These are phyloP conservation scores for Syngnathus rostellatus DNA, from an alignment of 2,797 vertebrate genomes.

Conservation along the genomic window DNA sequence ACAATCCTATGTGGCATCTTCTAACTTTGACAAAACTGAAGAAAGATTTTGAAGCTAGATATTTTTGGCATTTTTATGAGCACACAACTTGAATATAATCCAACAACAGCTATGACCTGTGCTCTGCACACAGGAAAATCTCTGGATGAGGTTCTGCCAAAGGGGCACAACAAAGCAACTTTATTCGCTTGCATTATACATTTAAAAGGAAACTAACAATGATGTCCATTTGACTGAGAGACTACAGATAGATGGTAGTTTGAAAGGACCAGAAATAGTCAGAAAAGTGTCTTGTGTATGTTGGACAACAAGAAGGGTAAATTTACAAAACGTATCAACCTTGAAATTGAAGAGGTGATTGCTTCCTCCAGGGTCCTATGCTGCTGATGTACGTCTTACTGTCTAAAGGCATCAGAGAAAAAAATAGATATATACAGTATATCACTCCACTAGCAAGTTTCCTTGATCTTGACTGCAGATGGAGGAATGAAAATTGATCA, in stretches of 20 bases:
- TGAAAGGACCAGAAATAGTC: background rate
- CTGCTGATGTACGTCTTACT: background rate
- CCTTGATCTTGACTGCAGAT: slow-evolving; percentile 5
- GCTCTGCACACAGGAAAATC: background rate
- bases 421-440: background rate
- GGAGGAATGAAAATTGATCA: slow-evolving; percentile 2
- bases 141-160: too few species aligned
- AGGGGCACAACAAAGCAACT: background rate
- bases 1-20: background rate
- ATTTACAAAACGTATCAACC: background rate
- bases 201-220: background rate
- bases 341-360: slow-evolving; percentile 1
- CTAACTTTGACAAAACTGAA: background rate
- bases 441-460: slow-evolving; percentile 2
- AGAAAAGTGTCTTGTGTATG: background rate
- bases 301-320: background rate
- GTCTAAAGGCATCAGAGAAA: background rate
- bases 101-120: background rate
- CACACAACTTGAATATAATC: background rate
- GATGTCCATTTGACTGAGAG: background rate
- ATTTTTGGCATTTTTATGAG: background rate
- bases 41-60: too few species aligned
- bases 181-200: background rate
- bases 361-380: background rate
- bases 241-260: background rate